A percentile compares a stretch with the other conserved stretches of the same genome.
Evolutionary conservation across 2,797 vertebrate species (phyloP).

Genomic region (Gallinago stenura): DNA sequence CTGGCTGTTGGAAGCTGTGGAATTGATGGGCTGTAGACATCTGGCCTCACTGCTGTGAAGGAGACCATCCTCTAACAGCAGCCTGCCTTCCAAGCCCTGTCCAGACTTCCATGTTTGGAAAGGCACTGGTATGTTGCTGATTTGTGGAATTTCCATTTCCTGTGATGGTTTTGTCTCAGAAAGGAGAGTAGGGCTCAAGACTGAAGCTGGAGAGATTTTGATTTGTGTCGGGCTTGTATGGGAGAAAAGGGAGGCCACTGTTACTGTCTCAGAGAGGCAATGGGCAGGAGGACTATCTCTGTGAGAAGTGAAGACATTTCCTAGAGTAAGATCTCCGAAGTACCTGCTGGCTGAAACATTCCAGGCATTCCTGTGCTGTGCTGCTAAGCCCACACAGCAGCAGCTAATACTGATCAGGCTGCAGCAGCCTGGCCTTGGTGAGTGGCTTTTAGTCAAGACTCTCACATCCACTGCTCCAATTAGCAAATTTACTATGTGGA

Average conservation of each 20-base stretch:
- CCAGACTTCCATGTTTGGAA: neutral
- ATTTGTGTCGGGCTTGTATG: neutral
- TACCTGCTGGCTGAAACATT: constrained; percentile 45
- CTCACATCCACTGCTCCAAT: neutral
- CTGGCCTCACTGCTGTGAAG: neutral
- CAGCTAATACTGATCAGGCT: neutral
- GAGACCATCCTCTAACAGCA: neutral
- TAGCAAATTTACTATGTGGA: neutral
- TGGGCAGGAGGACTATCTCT: neutral
- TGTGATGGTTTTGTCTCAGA: neutral
- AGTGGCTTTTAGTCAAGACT: neutral
- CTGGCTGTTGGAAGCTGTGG: neutral
- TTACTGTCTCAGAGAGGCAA: neutral
- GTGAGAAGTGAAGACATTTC: neutral
- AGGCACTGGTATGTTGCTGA: neutral
- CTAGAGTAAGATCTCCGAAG: neutral
- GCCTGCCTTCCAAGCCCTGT: neutral
- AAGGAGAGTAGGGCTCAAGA: neutral
- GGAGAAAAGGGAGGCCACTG: neutral
- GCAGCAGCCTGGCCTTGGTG: neutral
- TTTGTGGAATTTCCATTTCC: neutral
- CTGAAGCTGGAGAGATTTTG: neutral
- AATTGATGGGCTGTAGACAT: neutral
- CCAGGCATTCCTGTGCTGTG: neutral
- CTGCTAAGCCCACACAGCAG: neutral